phyloP scores from a whole-genome alignment of 2,797 vertebrate genomes.

The Danio kyathit region DNA sequence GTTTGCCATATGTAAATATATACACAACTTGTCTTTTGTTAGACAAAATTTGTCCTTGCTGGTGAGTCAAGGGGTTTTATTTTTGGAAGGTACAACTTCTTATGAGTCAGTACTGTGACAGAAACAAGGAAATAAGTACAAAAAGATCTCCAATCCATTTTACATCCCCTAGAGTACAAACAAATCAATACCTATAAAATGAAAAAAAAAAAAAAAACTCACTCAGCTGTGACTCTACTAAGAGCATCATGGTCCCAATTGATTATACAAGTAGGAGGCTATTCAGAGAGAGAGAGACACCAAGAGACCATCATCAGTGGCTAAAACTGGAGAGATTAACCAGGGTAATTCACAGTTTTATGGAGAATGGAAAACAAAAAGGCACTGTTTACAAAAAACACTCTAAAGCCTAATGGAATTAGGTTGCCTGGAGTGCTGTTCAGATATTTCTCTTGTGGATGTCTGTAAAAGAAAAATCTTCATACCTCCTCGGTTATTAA shows the following conservation, averaged over 20 bases:
- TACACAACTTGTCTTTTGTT: neutral
- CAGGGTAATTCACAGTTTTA: neutral
- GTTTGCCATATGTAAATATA: neutral
- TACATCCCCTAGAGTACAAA: neutral
- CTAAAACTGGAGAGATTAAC: neutral
- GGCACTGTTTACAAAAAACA: neutral
- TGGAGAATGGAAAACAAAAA: neutral
- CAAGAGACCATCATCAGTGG: constrained; percentile 2
- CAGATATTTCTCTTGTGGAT: too few species aligned
- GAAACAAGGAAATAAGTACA: neutral
- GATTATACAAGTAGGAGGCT: neutral
- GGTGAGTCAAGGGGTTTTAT: neutral
- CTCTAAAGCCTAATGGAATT: too few species aligned
- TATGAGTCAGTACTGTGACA: neutral
- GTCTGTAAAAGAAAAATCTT: too few species aligned
- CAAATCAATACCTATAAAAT: constrained; percentile 15
- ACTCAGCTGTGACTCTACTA: constrained; percentile 2
- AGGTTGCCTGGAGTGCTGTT: too few species aligned
- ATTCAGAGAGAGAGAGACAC: neutral
- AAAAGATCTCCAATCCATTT: neutral
- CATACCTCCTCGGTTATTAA: too few species aligned
- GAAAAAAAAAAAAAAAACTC: neutral
- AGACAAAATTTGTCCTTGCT: neutral
- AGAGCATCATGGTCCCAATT: neutral
- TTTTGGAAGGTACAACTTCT: neutral